phyloP scores from a whole-genome alignment of 2,888 invertebrate genomes.

The Amphipyra tragopoginis region DNA sequence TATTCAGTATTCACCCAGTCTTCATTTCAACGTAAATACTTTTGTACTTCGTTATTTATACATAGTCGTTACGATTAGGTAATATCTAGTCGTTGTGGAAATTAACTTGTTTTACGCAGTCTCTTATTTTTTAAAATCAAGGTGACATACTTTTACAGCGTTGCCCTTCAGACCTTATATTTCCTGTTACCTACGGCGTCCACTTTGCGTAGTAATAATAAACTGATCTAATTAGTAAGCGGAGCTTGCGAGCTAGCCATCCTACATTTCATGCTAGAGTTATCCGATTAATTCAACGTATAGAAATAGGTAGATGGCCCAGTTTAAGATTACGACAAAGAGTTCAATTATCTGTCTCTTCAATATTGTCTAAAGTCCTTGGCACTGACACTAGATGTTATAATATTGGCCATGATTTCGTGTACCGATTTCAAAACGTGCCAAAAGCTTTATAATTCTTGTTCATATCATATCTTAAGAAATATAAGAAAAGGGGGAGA shows the following conservation, averaged over 20 bases:
- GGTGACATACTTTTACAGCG: conserved; percentile 37
- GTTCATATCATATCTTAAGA: conserved; percentile 3
- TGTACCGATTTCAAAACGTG: conserved; percentile 7
- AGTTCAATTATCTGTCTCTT: too few species aligned
- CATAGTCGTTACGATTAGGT: conserved; percentile 27
- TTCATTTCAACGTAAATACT: conserved; percentile 31
- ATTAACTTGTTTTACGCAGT: conserved; percentile 12
- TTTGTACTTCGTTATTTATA: conserved; percentile 37
- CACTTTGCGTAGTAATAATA: conserved; percentile 43
- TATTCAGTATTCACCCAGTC: conserved; percentile 10
- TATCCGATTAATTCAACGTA: conserved; percentile 35
- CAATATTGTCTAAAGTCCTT: conserved; percentile 6
- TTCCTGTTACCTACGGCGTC: conserved; percentile 37
- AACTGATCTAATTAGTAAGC: conserved; percentile 53
- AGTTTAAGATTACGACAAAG: conserved; percentile 15
- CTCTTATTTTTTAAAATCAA: conserved; percentile 39
- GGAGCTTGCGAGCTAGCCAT: conserved; percentile 39
- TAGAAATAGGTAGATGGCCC: conserved; percentile 11
- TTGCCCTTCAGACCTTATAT: conserved; percentile 43
- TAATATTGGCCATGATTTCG: conserved; percentile 14
- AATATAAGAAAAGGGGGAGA: neutral
- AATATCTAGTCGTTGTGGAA: conserved; percentile 20
- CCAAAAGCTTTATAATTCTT: conserved; percentile 16
- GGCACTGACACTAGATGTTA: conserved; percentile 11
- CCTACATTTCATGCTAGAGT: conserved; percentile 35